Conservation (phyloP, 64 coral and sea anemone genomes). For the Platygyra sinensis region DNA sequence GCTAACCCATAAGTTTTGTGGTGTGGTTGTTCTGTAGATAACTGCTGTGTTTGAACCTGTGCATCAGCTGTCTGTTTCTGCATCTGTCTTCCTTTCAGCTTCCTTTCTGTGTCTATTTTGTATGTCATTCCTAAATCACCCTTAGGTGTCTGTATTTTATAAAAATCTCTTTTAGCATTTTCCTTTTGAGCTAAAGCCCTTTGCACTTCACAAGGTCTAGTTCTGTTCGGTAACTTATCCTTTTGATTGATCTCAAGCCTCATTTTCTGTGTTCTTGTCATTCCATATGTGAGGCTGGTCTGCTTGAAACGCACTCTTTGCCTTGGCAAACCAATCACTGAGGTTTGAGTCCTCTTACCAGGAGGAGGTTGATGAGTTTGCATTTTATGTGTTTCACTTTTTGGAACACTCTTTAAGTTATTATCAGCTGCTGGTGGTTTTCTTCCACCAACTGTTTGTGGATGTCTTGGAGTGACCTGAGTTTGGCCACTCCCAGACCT, state of each 20-base stretch:
- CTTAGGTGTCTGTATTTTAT: neutral
- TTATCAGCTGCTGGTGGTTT: neutral
- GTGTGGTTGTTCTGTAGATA: neutral
- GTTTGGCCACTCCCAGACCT: constrained; percentile 8
- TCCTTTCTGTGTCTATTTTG: constrained; percentile 11
- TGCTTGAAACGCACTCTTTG: constrained; percentile 70
- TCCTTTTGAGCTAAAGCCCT: constrained; percentile 19
- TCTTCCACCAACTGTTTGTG: neutral
- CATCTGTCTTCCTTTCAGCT: neutral
- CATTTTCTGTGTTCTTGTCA: constrained; percentile 85
- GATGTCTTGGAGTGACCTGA: neutral
- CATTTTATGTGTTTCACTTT: neutral
- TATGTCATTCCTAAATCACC: constrained; percentile 22
- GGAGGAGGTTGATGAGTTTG: neutral
- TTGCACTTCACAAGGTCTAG: constrained; percentile 6
- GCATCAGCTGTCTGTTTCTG: constrained; percentile 11
- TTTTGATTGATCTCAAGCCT: constrained; percentile 73
- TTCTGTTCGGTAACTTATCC: constrained; percentile 3
- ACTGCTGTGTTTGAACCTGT: constrained; percentile 28
- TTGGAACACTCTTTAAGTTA: neutral
- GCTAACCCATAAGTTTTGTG: neutral
- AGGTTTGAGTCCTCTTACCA: neutral
- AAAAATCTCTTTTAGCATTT: neutral
- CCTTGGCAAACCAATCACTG: constrained; percentile 34
- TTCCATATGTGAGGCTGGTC: constrained; percentile 82